phyloP scores from a whole-genome alignment of 2,797 vertebrate genomes.

The Coranthus polyacanthus region DNA sequence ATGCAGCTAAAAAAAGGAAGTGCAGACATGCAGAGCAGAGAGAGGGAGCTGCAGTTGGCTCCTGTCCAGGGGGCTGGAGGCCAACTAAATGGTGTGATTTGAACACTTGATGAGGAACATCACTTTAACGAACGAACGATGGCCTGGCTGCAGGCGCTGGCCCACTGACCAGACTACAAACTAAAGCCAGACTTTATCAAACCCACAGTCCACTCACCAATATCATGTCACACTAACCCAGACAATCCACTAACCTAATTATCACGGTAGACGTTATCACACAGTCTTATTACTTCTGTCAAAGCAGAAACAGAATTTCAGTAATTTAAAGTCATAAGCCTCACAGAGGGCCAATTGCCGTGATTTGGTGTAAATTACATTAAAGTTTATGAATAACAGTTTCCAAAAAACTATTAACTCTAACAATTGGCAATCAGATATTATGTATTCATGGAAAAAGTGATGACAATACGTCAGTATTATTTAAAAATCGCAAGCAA shows the following conservation, averaged over 20 bases:
- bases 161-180: conserved; percentile 73
- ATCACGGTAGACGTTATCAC: conserved; percentile 15
- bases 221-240: conserved; percentile 31
- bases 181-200: conserved; percentile 51
- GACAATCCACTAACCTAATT: conserved; percentile 21
- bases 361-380: too few species aligned
- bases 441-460: too few species aligned
- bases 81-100: conserved; percentile 72
- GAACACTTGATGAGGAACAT: conserved; percentile 69
- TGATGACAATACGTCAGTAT: too few species aligned
- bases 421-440: too few species aligned
- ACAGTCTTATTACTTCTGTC: conserved; percentile 6
- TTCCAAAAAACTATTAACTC: too few species aligned
- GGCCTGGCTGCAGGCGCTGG: conserved; percentile 57
- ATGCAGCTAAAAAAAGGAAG: conserved; percentile 9
- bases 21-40: conserved; percentile 23
- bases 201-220: conserved; percentile 28
- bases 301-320: conserved; percentile 6
- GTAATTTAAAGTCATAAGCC: too few species aligned
- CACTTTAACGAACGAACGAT: conserved; percentile 60
- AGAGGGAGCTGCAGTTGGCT: conserved; percentile 55
- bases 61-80: conserved; percentile 62
- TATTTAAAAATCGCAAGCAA: too few species aligned
- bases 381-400: too few species aligned
- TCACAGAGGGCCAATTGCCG: too few species aligned